Percentiles rank a stretch among this genome's conserved stretches.
Conservation (phyloP, 1,140 invertebrate genomes). For the Bradysia coprophila region DNA sequence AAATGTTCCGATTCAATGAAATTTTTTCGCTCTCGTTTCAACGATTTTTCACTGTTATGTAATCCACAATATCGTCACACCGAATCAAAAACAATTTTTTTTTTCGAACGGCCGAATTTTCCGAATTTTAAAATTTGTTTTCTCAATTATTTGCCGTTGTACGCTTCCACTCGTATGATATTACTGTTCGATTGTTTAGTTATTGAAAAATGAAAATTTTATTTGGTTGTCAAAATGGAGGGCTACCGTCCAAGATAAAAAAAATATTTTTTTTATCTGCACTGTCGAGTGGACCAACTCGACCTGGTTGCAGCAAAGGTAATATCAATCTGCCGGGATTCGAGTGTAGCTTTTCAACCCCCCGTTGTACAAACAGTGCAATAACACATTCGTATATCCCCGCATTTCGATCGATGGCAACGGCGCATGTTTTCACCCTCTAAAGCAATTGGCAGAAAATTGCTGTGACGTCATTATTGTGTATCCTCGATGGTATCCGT, state of each 20-base stretch:
- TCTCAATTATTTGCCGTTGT: too few relatives aligned
- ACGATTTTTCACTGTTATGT: not conserved
- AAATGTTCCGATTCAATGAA: not conserved
- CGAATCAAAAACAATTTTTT: conserved; percentile 1
- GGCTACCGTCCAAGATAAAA: conserved; percentile 1
- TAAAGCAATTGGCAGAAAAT: not conserved
- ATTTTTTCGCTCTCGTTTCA: not conserved
- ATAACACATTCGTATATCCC: not conserved
- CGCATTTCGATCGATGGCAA: not conserved
- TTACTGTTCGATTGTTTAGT: not conserved
- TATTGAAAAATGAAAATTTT: not conserved
- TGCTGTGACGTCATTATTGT: not conserved
- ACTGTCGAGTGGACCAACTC: conserved; percentile 2
- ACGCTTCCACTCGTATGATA: not conserved
- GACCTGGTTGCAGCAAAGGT: conserved; percentile 1
- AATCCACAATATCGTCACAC: conserved; percentile 1
- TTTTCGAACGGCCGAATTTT: not conserved
- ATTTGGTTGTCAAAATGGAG: conserved; percentile 1
- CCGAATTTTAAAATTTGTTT: not conserved
- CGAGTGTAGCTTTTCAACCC: not conserved
- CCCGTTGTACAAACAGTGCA: not conserved
- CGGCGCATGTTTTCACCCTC: not conserved
- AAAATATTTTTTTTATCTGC: not conserved
- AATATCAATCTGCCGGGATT: conserved; percentile 1
- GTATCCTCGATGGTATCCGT: not conserved